Conservation (phyloP, 2,888 invertebrate genomes). For the Leptodirus hochenwartii region DNA sequence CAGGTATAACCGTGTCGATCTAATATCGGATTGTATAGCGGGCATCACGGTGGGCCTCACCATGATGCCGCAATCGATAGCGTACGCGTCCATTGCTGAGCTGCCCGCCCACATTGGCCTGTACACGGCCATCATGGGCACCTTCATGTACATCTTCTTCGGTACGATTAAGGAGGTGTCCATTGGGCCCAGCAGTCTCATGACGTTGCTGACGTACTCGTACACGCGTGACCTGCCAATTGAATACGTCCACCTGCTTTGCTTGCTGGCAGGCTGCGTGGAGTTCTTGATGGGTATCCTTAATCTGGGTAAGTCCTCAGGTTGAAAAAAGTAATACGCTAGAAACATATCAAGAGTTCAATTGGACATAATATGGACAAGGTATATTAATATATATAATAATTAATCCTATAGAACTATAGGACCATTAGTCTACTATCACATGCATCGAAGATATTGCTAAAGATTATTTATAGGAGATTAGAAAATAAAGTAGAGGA, state of each 20-base stretch:
- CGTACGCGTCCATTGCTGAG: slow-evolving; percentile 74
- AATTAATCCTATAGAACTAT: background rate
- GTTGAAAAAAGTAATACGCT: slow-evolving; percentile 2
- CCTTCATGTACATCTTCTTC: slow-evolving; percentile 70
- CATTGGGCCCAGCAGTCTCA: slow-evolving; percentile 85
- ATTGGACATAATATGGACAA: background rate
- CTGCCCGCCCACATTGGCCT: slow-evolving; percentile 80
- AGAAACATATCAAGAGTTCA: background rate
- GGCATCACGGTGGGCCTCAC: slow-evolving; percentile 81
- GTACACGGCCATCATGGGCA: slow-evolving; percentile 80
- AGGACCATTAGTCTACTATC: too few species aligned
- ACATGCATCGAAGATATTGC: too few species aligned
- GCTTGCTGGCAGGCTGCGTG: slow-evolving; percentile 59
- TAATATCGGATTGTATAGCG: slow-evolving; percentile 67
- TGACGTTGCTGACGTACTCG: slow-evolving; percentile 70
- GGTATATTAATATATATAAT: background rate
- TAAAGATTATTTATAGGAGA: too few species aligned
- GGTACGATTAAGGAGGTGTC: slow-evolving; percentile 78
- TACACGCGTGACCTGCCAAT: slow-evolving; percentile 48
- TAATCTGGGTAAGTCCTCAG: slow-evolving; percentile 48
- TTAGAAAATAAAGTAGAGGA: too few species aligned
- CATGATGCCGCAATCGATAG: slow-evolving; percentile 85
- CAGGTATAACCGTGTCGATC: slow-evolving; percentile 50
- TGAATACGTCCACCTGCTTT: slow-evolving; percentile 55
- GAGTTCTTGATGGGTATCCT: slow-evolving; percentile 66